These are phyloP conservation scores for Takifugu flavidus DNA, from an alignment of 2,113 vertebrate genomes.

Conservation along the genomic window DNA sequence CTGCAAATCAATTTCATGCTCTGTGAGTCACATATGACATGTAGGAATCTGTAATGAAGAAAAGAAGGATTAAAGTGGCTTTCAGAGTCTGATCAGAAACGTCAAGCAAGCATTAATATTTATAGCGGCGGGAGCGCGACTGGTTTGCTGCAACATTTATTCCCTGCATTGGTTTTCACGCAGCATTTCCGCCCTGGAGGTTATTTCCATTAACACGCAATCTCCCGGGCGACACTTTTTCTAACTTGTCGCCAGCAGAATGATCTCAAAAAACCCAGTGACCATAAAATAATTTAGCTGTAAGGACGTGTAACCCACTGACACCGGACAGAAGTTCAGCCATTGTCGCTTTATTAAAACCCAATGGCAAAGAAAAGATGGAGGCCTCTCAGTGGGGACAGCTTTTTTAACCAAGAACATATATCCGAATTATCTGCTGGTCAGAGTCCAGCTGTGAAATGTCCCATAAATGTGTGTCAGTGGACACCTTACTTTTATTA, in stretches of 20 bases:
- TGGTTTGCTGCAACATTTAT: not conserved
- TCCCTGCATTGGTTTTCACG: not conserved
- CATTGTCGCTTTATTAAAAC: constrained; percentile 24
- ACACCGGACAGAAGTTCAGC: constrained; percentile 7
- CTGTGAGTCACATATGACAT: constrained; percentile 5
- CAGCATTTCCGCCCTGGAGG: not conserved
- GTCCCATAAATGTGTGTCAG: too few relatives aligned
- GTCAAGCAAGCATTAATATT: constrained; percentile 18
- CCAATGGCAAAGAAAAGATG: not conserved
- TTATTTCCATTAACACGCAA: not conserved
- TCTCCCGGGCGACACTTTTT: not conserved
- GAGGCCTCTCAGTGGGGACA: not conserved
- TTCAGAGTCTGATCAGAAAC: constrained; percentile 7
- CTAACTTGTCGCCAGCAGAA: not conserved
- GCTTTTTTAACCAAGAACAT: too few relatives aligned
- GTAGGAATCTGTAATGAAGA: not conserved
- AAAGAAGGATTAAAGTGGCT: constrained; percentile 11
- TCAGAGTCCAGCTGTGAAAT: too few relatives aligned
- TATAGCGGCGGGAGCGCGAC: not conserved
- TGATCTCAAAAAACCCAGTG: constrained; percentile 16
- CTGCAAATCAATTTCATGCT: constrained; percentile 22
- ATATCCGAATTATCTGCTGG: too few relatives aligned
- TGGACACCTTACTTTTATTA: too few relatives aligned
- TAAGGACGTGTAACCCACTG: not conserved
- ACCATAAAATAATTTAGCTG: constrained; percentile 20